Evolutionary conservation across 2,113 vertebrate species (phyloP).

Genomic region (Strix uralensis): DNA sequence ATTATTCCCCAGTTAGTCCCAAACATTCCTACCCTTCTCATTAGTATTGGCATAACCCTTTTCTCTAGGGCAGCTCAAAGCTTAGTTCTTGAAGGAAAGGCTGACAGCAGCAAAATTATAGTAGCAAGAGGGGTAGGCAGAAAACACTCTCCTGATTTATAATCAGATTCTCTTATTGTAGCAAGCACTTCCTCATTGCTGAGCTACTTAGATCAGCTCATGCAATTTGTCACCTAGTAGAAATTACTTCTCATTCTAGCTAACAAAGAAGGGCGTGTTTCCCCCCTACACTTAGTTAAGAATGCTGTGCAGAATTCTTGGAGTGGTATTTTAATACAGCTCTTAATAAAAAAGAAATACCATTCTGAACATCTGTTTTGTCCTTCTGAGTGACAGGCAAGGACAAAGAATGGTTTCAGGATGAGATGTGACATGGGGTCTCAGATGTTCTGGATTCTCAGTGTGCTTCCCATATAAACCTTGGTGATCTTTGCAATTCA

Average conservation of each 20-base stretch:
- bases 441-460: neutral
- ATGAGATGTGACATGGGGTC: neutral
- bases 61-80: constrained; percentile 47
- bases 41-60: constrained; percentile 43
- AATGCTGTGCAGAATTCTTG: neutral
- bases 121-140: constrained; percentile 13
- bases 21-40: constrained; percentile 28
- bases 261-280: neutral
- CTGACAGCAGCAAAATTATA: constrained; percentile 59
- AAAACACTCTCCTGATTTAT: constrained; percentile 44
- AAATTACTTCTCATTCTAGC: neutral
- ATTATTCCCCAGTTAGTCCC: constrained; percentile 39
- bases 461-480: neutral
- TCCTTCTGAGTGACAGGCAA: neutral
- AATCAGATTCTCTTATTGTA: constrained; percentile 33
- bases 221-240: neutral
- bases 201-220: neutral
- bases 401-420: neutral
- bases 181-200: neutral
- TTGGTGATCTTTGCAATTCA: neutral
- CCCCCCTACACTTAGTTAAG: neutral
- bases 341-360: neutral
- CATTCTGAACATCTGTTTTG: neutral
- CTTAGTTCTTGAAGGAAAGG: constrained; percentile 43
- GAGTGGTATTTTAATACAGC: neutral